phyloP scores from a whole-genome alignment of 2,113 vertebrate species.

The Esox niger region DNA sequence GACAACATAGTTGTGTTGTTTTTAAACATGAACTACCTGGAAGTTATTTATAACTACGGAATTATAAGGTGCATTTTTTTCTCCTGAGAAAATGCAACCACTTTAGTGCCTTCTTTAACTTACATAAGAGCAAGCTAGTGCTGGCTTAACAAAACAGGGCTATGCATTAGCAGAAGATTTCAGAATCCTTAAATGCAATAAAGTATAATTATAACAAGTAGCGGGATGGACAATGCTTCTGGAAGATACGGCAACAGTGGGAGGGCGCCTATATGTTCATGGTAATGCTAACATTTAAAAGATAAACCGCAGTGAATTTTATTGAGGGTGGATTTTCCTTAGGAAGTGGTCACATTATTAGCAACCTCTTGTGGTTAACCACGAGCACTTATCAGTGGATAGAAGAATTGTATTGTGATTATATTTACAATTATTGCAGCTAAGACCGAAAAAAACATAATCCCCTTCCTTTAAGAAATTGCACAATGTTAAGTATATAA shows the following conservation, averaged over 20 bases:
- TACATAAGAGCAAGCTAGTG: conserved; percentile 1
- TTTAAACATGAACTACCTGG: too few species aligned
- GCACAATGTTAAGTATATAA: background rate
- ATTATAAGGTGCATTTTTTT: too few species aligned
- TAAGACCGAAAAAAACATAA: too few species aligned
- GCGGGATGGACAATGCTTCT: background rate
- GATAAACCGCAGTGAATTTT: background rate
- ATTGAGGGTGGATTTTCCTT: background rate
- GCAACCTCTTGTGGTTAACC: too few species aligned
- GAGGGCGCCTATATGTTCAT: background rate
- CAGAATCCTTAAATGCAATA: background rate
- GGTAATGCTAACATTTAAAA: background rate
- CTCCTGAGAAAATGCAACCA: conserved; percentile 12
- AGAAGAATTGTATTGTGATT: background rate
- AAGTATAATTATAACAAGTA: background rate
- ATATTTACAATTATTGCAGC: too few species aligned
- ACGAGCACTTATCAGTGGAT: too few species aligned
- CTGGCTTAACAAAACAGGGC: background rate
- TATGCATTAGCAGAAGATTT: background rate
- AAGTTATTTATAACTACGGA: too few species aligned
- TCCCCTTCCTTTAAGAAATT: background rate
- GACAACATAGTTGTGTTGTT: background rate
- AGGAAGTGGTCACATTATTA: background rate
- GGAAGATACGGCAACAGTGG: background rate
- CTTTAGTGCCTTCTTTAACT: conserved; percentile 46